phyloP scores from a whole-genome alignment of 2,888 invertebrate species.

The Tetanocera ferruginea region DNA sequence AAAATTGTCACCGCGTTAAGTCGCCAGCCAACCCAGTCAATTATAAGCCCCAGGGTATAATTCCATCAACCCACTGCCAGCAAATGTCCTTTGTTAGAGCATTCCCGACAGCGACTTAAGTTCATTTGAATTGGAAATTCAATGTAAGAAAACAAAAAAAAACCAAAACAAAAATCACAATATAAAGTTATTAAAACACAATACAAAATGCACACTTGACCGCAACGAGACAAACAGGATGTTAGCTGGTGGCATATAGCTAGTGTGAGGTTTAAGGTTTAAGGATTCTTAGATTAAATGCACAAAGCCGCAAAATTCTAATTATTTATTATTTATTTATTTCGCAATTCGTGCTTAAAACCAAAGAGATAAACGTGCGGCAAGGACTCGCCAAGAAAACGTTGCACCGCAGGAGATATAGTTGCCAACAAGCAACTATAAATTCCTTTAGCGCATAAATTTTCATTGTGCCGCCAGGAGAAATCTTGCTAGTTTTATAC shows the following conservation, averaged over 20 bases:
- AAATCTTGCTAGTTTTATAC: slow-evolving; percentile 6
- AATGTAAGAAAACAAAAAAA: not conserved
- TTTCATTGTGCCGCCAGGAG: slow-evolving; percentile 19
- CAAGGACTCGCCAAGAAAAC: slow-evolving; percentile 1
- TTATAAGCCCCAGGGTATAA: slow-evolving; percentile 39
- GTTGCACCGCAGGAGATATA: slow-evolving; percentile 41
- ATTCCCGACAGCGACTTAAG: slow-evolving; percentile 22
- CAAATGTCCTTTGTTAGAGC: not conserved
- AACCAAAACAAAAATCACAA: slow-evolving; percentile 18
- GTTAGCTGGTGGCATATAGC: not conserved
- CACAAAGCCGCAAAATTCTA: slow-evolving; percentile 46
- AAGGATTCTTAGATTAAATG: not conserved
- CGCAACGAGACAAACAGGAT: slow-evolving; percentile 30
- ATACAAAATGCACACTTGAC: slow-evolving; percentile 31
- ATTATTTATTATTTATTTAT: slow-evolving; percentile 53
- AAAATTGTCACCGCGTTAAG: slow-evolving; percentile 58
- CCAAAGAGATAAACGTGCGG: slow-evolving; percentile 10
- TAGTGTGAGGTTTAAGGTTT: not conserved
- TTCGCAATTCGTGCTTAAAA: slow-evolving; percentile 21
- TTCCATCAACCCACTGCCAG: slow-evolving; percentile 30
- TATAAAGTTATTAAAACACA: slow-evolving; percentile 45
- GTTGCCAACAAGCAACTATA: slow-evolving; percentile 31
- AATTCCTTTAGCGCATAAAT: slow-evolving; percentile 33
- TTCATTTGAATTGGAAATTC: slow-evolving; percentile 46
- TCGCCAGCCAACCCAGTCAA: slow-evolving; percentile 16